Evolutionary conservation across 2,797 vertebrate species (phyloP), one percentile per base, ranked within the genome.

Genomic region (Champsocephalus gunnari): DNA sequence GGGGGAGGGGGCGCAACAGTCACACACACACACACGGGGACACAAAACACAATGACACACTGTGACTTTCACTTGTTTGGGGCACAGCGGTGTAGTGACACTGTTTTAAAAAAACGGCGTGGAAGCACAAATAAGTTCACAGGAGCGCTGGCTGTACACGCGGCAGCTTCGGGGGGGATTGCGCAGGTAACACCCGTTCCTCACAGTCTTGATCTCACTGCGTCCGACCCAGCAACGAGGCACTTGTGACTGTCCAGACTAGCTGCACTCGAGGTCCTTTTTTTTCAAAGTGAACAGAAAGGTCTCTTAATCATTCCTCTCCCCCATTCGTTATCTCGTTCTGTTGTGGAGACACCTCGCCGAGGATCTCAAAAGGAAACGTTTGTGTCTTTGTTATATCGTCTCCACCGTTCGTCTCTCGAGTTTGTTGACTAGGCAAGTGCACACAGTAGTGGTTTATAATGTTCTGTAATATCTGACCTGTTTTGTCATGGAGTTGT

Each of bases 401-500:
- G 73, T 89, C 83, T 82, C 72, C 77, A 80, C 79, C 48, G 74
- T 80, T 12, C 24, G 85, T 87, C 76, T 73, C 64, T 87, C 34
- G 1, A 50, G 80, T 87, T 80, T 34, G 86, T 84, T 77, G 73
- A 74, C 66, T 83, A 66, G 82, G 65, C 49, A 70, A 81, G 65
- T 85, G 81, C 87, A 76, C 54, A 17, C 75, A n/a, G 66, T 79
- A 70, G 75, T 91, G 86, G 54, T 89, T 89, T 86, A 66, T 89
- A 89, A 89, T 44, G 90, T 91, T 88, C 75, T 84, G 85, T 92
- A 80, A 65, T 80, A 76, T 87, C 79, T 80, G 83, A 81, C 77
- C 72, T 81, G 86, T 91, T 90, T 62, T 50, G 92, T 89, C 87
- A 90, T 75, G 73, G 66, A 81, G 80, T 70, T 75, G 81, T 84